These are phyloP conservation scores for Passer montanus DNA, from an alignment of 2,113 vertebrate species.

Conservation along the genomic window DNA sequence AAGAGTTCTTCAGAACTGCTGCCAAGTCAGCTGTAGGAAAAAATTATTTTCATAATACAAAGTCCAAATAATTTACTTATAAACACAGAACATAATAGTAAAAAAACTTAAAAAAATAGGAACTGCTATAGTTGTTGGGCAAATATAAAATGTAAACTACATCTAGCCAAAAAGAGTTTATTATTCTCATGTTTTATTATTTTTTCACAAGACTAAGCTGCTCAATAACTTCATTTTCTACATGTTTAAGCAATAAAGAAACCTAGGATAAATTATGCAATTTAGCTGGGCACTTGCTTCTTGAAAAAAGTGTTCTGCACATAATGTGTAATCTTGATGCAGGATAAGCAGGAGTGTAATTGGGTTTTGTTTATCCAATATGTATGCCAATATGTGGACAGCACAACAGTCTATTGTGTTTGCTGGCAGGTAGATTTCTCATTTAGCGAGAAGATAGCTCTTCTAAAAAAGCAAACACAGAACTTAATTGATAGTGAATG, in stretches of 20 bases:
- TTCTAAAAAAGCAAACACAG: constrained; percentile 20
- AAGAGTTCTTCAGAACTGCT: background rate
- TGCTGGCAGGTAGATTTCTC: constrained; percentile 46
- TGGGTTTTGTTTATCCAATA: constrained; percentile 61
- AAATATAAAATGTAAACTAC: background rate
- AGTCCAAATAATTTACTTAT: background rate
- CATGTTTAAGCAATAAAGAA: constrained; percentile 37
- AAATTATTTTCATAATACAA: background rate
- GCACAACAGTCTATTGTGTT: constrained; percentile 13
- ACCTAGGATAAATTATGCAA: constrained; percentile 19
- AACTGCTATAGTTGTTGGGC: fast-evolving
- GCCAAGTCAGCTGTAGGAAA: background rate
- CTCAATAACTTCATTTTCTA: constrained; percentile 32
- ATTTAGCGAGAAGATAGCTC: constrained; percentile 28
- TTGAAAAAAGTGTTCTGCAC: constrained; percentile 32
- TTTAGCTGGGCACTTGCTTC: constrained; percentile 16
- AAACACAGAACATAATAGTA: background rate
- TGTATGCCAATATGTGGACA: constrained; percentile 28
- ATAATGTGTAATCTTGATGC: constrained; percentile 26
- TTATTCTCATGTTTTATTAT: background rate
- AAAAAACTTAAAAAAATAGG: background rate
- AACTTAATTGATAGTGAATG: constrained; percentile 61
- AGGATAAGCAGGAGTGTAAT: constrained; percentile 57
- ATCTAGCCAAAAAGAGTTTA: background rate
- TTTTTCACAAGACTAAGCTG: background rate